These are phyloP conservation scores for Thymelicus acteon DNA, from an alignment of 2,888 invertebrate species.

Conservation along the genomic window DNA sequence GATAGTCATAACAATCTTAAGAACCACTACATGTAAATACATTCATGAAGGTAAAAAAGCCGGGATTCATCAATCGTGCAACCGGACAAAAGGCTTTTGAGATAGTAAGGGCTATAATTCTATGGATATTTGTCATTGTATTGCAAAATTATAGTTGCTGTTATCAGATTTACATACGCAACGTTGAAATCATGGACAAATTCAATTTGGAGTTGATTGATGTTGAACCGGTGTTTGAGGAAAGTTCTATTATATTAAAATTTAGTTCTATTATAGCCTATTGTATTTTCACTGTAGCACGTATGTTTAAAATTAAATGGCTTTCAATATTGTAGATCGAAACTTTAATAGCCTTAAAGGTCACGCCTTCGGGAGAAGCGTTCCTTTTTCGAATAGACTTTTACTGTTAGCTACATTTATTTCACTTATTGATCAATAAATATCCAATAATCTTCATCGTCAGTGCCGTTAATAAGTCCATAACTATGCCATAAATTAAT, in stretches of 20 bases:
- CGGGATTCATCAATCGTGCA: conserved; percentile 9
- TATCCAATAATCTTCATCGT: no score
- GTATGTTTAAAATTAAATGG: no score
- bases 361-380: no score
- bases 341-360: no score
- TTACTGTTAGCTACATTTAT: no score
- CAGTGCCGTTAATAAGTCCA: no score
- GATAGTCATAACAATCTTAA: conserved; percentile 20
- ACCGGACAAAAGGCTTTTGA: conserved; percentile 23
- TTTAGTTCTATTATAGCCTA: no score
- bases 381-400: no score
- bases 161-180: conserved; percentile 7
- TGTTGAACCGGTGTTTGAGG: not conserved
- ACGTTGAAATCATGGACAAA: not conserved
- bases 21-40: not conserved
- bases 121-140: not conserved
- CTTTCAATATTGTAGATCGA: no score
- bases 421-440: no score
- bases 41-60: conserved; percentile 18
- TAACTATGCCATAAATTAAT: no score
- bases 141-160: not conserved
- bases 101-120: conserved; percentile 10
- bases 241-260: not conserved
- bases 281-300: no score
- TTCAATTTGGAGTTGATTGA: conserved; percentile 6